A percentile compares a stretch with the other conserved stretches of the same genome.
These are phyloP conservation scores for Rissa tridactyla DNA, from an alignment of 2,113 vertebrate genomes.

Conservation along the genomic window DNA sequence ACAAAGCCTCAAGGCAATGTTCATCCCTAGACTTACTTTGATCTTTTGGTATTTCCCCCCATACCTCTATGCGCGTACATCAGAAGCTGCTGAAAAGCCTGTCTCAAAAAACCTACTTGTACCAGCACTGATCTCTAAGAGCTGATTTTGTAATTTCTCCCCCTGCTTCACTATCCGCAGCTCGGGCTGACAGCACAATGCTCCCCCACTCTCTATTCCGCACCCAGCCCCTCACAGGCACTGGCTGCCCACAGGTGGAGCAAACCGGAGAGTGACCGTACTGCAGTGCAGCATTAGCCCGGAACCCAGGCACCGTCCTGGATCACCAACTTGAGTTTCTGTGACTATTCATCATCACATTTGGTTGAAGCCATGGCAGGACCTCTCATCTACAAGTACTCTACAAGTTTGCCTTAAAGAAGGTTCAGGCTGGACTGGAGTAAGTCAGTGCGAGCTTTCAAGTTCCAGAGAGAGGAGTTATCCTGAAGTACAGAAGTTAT, in stretches of 20 bases:
- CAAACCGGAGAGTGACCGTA: fast-evolving
- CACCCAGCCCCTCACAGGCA: fast-evolving
- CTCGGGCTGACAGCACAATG: background rate
- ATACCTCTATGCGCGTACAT: fast-evolving
- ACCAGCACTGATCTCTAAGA: background rate
- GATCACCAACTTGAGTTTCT: background rate
- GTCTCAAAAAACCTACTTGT: background rate
- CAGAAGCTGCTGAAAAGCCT: background rate
- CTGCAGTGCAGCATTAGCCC: background rate
- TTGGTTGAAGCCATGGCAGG: background rate
- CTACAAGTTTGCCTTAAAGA: background rate
- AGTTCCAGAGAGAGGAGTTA: background rate
- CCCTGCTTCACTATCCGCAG: background rate
- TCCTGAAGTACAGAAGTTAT: background rate
- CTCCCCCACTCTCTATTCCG: fast-evolving
- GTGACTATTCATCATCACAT: background rate
- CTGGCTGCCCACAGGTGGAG: background rate
- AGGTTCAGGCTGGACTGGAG: background rate
- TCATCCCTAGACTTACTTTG: background rate
- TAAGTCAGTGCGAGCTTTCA: background rate
- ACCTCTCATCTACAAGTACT: background rate
- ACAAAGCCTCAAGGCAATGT: too few relatives aligned
- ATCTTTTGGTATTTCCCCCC: background rate
- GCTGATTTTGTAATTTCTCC: background rate
- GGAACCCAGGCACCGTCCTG: background rate